Evolutionary conservation across 2,888 invertebrate genomes (phyloP).

Genomic region (Hemaris fuciformis): DNA sequence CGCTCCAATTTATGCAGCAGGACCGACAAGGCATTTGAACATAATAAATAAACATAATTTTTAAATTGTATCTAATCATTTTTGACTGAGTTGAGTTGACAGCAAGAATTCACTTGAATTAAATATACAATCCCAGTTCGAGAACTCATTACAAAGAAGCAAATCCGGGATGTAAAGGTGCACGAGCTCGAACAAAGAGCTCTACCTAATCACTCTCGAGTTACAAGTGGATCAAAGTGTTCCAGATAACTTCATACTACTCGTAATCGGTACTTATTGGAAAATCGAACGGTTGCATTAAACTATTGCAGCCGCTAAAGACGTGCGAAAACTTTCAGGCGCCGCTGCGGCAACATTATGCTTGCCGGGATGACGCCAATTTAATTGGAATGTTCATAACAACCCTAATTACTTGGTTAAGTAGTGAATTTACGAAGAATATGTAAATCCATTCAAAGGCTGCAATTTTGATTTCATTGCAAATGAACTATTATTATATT

Average conservation of each 20-base stretch:
- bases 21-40: too few species aligned
- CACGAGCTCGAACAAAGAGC: conserved; percentile 4
- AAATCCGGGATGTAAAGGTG: conserved; percentile 8
- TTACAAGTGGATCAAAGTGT: conserved; percentile 10
- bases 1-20: too few species aligned
- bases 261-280: conserved; percentile 5
- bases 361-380: background rate
- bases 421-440: too few species aligned
- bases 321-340: background rate
- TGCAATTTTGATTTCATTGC: too few species aligned
- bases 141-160: conserved; percentile 6
- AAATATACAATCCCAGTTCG: background rate
- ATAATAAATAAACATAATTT: too few species aligned
- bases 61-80: too few species aligned
- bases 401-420: too few species aligned
- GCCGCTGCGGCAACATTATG: too few species aligned
- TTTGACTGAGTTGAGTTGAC: too few species aligned
- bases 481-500: too few species aligned
- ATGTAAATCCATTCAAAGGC: background rate
- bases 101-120: background rate
- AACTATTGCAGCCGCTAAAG: background rate
- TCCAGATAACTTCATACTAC: conserved; percentile 4
- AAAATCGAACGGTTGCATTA: conserved; percentile 4
- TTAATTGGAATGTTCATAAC: too few species aligned
- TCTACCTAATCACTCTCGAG: background rate